A percentile compares a stretch with the other conserved stretches of the same genome.
Evolutionary conservation across 2,113 vertebrate genomes (phyloP).

Genomic region (Austrofundulus limnaeus): DNA sequence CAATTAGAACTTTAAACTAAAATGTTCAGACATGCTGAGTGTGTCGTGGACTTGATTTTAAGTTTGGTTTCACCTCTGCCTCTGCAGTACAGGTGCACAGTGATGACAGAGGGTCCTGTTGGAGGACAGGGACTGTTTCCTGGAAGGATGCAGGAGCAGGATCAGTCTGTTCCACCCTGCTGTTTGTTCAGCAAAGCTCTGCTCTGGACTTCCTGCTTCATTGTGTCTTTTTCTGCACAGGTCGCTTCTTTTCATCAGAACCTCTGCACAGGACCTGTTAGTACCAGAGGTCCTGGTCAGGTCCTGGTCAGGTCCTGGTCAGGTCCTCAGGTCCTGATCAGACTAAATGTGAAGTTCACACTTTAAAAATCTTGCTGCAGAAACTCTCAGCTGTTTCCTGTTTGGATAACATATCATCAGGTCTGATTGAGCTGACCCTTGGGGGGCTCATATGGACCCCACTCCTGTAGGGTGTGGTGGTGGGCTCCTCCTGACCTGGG

Average conservation of each 20-base stretch:
- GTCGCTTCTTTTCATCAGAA: slow-evolving; percentile 31
- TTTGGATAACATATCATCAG: too few species aligned
- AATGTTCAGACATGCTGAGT: neutral
- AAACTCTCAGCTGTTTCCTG: too few species aligned
- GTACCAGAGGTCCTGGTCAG: neutral
- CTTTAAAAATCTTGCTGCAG: too few species aligned
- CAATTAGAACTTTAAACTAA: too few species aligned
- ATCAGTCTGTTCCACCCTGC: slow-evolving; percentile 39
- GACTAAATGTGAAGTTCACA: too few species aligned
- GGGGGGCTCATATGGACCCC: too few species aligned
- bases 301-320: neutral
- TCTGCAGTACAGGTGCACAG: too few species aligned
- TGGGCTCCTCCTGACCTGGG: too few species aligned
- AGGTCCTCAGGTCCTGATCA: too few species aligned
- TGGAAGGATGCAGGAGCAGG: slow-evolving; percentile 38
- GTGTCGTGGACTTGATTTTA: neutral
- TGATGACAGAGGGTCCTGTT: slow-evolving; percentile 13
- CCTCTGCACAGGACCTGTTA: slow-evolving; percentile 58
- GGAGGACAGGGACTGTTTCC: slow-evolving; percentile 42
- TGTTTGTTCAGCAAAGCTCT: slow-evolving; percentile 44
- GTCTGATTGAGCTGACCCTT: too few species aligned
- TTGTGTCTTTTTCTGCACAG: slow-evolving; percentile 52
- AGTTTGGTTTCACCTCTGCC: neutral
- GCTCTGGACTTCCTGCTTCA: slow-evolving; percentile 61
- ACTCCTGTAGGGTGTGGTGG: too few species aligned